Percentiles rank a stretch among this genome's conserved stretches.
These are phyloP conservation scores for Corythaeola cristata DNA, from an alignment of 2,113 vertebrate species.

Conservation along the genomic window DNA sequence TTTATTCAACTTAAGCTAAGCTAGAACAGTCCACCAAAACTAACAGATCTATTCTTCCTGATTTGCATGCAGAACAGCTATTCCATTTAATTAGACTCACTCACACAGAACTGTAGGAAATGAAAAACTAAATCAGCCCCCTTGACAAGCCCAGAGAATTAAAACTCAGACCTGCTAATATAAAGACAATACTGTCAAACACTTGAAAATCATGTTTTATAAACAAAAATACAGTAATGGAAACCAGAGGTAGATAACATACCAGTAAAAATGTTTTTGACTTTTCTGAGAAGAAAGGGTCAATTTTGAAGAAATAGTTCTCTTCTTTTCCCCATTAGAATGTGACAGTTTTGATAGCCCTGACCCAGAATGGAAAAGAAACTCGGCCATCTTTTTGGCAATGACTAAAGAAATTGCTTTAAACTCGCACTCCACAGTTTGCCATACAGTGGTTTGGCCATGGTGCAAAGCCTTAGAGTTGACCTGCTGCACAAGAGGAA, in stretches of 20 bases:
- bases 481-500: not conserved
- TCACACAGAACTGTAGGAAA: slow-evolving; percentile 29
- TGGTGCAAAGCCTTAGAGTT: not conserved
- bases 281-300: not conserved
- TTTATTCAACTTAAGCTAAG: not conserved
- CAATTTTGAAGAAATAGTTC: not conserved
- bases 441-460: not conserved
- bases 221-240: not conserved
- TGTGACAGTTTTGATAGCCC: not conserved
- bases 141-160: slow-evolving; percentile 8
- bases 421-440: not conserved
- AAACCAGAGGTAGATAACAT: not conserved
- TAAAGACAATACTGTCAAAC: not conserved
- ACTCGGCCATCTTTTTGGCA: not conserved
- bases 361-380: not conserved
- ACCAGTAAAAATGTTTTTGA: not conserved
- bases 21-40: not conserved
- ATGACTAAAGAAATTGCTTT: not conserved
- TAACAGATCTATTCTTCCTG: not conserved
- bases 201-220: not conserved
- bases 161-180: not conserved
- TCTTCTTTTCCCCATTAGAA: not conserved
- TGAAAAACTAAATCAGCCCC: not conserved
- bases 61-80: not conserved
- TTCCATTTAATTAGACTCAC: slow-evolving; percentile 4